These are phyloP conservation scores for Portevinia maculata DNA, from an alignment of 2,888 invertebrate genomes.

Conservation along the genomic window DNA sequence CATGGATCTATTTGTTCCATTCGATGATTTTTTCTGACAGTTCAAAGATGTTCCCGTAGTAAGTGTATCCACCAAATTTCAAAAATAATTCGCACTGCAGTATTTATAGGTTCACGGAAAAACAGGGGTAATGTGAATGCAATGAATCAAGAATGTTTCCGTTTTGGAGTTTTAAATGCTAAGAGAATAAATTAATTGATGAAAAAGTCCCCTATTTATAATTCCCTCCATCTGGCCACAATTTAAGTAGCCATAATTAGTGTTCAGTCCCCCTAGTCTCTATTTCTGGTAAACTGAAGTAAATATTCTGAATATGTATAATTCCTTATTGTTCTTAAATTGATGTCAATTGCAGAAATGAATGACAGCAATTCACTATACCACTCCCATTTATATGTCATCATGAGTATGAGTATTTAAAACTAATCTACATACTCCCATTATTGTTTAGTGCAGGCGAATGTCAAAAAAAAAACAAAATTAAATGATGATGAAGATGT, in stretches of 20 bases:
- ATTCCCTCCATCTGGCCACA: too few relatives aligned
- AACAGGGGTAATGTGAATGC: too few relatives aligned
- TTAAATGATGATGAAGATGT: constrained; percentile 36
- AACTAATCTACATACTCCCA: constrained; percentile 42
- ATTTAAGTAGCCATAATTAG: neutral
- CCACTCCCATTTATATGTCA: constrained; percentile 34
- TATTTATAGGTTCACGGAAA: too few relatives aligned
- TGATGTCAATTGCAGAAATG: constrained; percentile 66
- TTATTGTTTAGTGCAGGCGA: constrained; percentile 33
- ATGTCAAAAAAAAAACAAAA: constrained; percentile 22
- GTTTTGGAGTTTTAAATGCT: too few relatives aligned
- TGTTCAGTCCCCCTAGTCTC: neutral
- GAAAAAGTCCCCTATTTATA: too few relatives aligned
- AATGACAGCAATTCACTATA: constrained; percentile 32
- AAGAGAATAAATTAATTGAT: too few relatives aligned
- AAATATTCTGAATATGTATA: neutral
- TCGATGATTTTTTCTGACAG: too few relatives aligned
- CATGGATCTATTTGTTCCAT: too few relatives aligned
- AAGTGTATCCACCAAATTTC: too few relatives aligned
- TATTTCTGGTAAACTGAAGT: neutral
- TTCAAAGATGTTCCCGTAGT: too few relatives aligned
- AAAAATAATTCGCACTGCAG: too few relatives aligned
- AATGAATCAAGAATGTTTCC: too few relatives aligned
- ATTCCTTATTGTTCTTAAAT: constrained; percentile 58
- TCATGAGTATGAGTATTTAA: constrained; percentile 15